Evolutionary conservation across 2,888 invertebrate genomes (phyloP).

Genomic region (Endotricha flammealis): DNA sequence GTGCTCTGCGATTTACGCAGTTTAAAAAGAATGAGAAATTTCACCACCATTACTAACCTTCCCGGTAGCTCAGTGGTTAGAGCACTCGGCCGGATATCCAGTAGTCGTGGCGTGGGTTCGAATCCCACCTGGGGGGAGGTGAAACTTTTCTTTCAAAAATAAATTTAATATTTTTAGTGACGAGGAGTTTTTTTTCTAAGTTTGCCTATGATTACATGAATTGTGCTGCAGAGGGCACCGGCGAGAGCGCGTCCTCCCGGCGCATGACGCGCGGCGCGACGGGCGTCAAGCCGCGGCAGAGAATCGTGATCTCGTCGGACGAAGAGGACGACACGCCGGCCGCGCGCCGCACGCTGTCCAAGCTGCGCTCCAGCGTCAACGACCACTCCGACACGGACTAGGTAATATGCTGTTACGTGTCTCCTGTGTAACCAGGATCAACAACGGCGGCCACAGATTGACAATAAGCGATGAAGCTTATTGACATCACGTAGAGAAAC

Average conservation of each 20-base stretch:
- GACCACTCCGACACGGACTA: conserved; percentile 61
- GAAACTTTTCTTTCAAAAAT: not conserved
- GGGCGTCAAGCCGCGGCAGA: conserved; percentile 71
- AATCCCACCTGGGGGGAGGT: too few species aligned
- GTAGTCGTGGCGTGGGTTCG: not conserved
- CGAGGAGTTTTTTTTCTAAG: too few species aligned
- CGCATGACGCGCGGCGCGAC: conserved; percentile 74
- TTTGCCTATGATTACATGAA: not conserved
- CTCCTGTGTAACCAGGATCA: too few species aligned
- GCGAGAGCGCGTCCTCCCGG: conserved; percentile 33
- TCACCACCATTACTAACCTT: too few species aligned
- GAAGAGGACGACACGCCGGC: conserved; percentile 75
- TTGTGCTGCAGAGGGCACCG: conserved; percentile 1
- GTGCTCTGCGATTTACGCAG: too few species aligned
- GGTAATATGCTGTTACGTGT: conserved; percentile 22
- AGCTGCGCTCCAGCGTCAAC: conserved; percentile 64
- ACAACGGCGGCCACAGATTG: too few species aligned
- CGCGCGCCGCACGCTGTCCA: conserved; percentile 65
- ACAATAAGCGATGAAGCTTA: too few species aligned
- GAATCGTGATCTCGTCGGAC: conserved; percentile 74
- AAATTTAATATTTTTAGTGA: too few species aligned
- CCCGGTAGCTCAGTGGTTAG: too few species aligned
- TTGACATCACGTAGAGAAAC: conserved; percentile 6
- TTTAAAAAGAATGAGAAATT: too few species aligned
- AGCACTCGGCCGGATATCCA: too few species aligned